Conservation (phyloP, 2,888 invertebrate genomes). For the Mycalesis mineus region DNA sequence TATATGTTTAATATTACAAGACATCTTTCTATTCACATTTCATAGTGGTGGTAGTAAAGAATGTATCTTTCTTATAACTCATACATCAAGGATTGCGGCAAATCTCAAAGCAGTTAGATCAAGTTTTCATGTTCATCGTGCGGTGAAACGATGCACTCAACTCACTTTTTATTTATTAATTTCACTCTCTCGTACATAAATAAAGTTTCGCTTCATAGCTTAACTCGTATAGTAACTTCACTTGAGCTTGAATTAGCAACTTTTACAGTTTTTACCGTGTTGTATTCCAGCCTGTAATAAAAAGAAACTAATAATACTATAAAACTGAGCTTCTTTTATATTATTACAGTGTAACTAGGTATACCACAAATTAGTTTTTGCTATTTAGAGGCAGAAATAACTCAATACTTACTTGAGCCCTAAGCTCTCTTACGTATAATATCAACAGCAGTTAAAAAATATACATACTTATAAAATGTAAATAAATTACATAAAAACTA, state of each 20-base stretch:
- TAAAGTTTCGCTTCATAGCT: conserved; percentile 23
- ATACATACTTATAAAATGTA: too few species aligned
- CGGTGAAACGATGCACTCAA: conserved; percentile 50
- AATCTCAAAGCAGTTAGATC: conserved; percentile 37
- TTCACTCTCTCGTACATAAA: conserved; percentile 30
- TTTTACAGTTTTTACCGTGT: conserved; percentile 1
- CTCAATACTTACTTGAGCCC: too few species aligned
- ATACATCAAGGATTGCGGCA: conserved; percentile 17
- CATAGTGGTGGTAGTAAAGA: too few species aligned
- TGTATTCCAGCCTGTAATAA: not conserved
- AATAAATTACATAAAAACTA: too few species aligned
- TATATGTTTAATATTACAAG: too few species aligned
- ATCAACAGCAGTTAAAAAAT: too few species aligned
- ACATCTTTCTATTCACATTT: too few species aligned
- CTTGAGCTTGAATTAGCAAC: not conserved
- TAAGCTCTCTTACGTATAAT: too few species aligned
- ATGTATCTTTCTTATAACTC: not conserved
- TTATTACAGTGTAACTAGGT: not conserved
- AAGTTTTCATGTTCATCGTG: conserved; percentile 58
- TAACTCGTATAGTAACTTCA: conserved; percentile 17
- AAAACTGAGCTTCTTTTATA: not conserved
- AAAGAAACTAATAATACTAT: not conserved
- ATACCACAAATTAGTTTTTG: not conserved
- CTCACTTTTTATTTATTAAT: conserved; percentile 40
- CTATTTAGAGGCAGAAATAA: too few species aligned